Conservation (phyloP, 2,888 invertebrate genomes). For the Parnassius mnemosyne region DNA sequence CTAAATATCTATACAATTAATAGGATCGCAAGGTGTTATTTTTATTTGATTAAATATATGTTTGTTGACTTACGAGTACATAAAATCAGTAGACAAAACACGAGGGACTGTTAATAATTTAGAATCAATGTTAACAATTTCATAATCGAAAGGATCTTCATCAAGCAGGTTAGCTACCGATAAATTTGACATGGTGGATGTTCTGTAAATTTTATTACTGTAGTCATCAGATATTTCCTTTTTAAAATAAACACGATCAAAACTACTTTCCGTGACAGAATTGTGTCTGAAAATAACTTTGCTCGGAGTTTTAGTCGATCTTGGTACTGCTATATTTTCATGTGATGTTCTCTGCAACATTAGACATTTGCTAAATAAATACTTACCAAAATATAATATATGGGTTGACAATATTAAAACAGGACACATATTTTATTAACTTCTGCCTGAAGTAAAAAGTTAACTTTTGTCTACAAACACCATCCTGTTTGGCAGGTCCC, state of each 20-base stretch:
- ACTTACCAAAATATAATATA: too few species aligned
- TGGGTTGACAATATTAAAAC: too few species aligned
- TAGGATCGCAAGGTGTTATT: too few species aligned
- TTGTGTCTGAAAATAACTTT: constrained; percentile 50
- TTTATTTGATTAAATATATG: too few species aligned
- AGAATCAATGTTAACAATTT: constrained; percentile 67
- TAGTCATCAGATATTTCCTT: constrained; percentile 47
- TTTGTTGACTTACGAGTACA: constrained; percentile 31
- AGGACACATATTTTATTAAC: too few species aligned
- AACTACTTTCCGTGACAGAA: constrained; percentile 33
- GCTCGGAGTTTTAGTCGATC: constrained; percentile 32
- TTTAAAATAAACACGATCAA: constrained; percentile 39
- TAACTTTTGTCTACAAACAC: too few species aligned
- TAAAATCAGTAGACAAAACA: constrained; percentile 35
- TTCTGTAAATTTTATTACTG: constrained; percentile 38
- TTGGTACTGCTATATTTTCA: constrained; percentile 28
- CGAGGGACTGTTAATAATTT: constrained; percentile 47
- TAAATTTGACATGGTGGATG: constrained; percentile 33
- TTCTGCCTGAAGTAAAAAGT: too few species aligned
- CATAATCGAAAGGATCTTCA: constrained; percentile 68
- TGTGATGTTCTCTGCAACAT: constrained; percentile 29
- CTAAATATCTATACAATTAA: too few species aligned
- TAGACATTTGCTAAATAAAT: constrained; percentile 22
- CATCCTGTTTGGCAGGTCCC: too few species aligned
- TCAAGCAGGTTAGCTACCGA: constrained; percentile 50